Conservation (phyloP, 2,113 vertebrate species). For the Gallinago undulata region DNA sequence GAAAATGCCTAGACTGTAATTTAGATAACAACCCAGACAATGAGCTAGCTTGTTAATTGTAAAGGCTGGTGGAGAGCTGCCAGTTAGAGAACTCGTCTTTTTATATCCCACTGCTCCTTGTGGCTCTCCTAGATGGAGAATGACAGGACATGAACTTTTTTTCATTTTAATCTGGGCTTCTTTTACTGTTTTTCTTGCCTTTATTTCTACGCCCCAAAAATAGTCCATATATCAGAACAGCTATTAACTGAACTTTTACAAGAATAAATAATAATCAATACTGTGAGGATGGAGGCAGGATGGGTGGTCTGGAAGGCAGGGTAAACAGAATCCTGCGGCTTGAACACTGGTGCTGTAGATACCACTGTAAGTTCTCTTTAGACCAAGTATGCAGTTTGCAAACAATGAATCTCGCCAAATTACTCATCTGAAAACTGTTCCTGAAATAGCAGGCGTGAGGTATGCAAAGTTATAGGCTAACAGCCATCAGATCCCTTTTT, state of each 20-base stretch:
- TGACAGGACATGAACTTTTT: background rate
- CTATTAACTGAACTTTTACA: background rate
- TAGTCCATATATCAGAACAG: background rate
- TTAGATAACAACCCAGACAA: constrained; percentile 67
- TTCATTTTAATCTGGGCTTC: background rate
- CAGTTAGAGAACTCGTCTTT: constrained; percentile 46
- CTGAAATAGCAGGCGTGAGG: background rate
- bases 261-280: background rate
- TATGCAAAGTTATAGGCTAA: background rate
- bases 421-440: constrained; percentile 1
- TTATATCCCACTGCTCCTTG: background rate
- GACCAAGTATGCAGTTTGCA: background rate
- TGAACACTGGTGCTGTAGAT: background rate
- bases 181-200: background rate
- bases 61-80: constrained; percentile 57
- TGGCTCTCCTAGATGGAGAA: background rate
- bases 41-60: constrained; percentile 59
- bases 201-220: background rate
- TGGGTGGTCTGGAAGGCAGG: constrained; percentile 45
- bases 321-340: background rate
- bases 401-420: background rate
- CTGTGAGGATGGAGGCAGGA: background rate
- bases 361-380: background rate
- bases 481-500: background rate
- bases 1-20: constrained; percentile 69